Base-by-base conservation (phyloP, 2,797 vertebrate genomes). In the Picus viridis region DNA sequence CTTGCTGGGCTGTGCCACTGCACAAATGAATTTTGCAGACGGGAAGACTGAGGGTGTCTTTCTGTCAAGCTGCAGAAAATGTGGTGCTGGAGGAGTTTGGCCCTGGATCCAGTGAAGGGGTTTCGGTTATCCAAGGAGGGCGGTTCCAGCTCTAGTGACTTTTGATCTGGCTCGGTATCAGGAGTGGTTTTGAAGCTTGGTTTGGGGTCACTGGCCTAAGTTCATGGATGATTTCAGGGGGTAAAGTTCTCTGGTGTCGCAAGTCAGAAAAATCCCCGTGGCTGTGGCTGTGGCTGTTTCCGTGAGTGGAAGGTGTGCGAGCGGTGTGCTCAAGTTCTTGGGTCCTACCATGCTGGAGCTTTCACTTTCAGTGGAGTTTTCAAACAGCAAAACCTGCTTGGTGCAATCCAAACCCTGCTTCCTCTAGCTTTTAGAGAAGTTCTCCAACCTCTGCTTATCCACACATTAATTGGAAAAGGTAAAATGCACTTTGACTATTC, bases 21-120 rank as follows among this genome's bases (percentile, higher is more conserved):
- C 83, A 86, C 88, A 86, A 79, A 91, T 95, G 90, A 86, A 91
- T 95, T 94, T 95, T 94, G 90, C 73, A 83, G 78, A 88, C 4
- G 70, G 86, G 16, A 69, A 77, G 83, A 95, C 82, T 39, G 39
- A 90, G 92, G 20, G 12, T 12, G 12, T 51, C 89, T 94, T 82
- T 92, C 74, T 90, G 90, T 87, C 73, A 9, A 63, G 88, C 57
- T 51, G 9, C 43, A 71, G 72, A 53, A 76, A 16, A 8, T 53
- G 70, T 29, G 53, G 34, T 3, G 57, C 14, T 8, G 68, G 53
- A 49, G 58, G 83, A 82, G 72, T 61, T 81, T 10, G 4, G 72
- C 68, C n/a, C 61, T 7, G 2, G 0, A 41, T 7, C 63, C 1
- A 1, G 58, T 2, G 19, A 16, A 16, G 47, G 27, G 74, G 85